phyloP scores from a whole-genome alignment of 2,888 invertebrate species.

The Theodoxus fluviatilis region DNA sequence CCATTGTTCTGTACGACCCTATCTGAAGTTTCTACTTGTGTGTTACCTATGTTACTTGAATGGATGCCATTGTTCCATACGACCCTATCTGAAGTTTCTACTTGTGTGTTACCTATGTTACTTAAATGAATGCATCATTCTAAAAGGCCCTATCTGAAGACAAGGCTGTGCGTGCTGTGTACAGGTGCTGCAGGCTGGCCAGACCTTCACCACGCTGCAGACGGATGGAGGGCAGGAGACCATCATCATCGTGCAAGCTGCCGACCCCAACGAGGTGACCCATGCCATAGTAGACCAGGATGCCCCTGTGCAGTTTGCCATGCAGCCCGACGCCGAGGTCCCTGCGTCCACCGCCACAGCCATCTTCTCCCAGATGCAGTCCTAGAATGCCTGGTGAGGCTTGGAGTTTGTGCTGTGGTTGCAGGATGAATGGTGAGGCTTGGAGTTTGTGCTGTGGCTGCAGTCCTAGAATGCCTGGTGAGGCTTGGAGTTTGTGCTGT shows the following conservation, averaged over 20 bases:
- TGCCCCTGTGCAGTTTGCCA: constrained; percentile 51
- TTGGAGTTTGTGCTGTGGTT: no score
- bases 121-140: not conserved
- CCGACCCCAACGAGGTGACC: constrained; percentile 54
- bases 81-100: no score
- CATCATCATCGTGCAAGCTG: constrained; percentile 58
- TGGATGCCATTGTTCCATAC: no score
- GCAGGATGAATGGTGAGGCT: no score
- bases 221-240: constrained; percentile 57
- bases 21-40: no score
- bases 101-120: no score
- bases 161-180: not conserved
- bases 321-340: constrained; percentile 39
- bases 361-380: constrained; percentile 35
- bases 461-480: no score
- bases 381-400: no score
- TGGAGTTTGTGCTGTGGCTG: no score
- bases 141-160: not conserved
- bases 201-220: constrained; percentile 54
- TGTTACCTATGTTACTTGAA: no score
- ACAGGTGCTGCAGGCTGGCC: constrained; percentile 44
- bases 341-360: constrained; percentile 31
- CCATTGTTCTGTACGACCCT: no score
- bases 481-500: no score
- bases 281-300: constrained; percentile 57